phyloP scores from a whole-genome alignment of 2,888 invertebrate genomes.

The Lithophane socia region DNA sequence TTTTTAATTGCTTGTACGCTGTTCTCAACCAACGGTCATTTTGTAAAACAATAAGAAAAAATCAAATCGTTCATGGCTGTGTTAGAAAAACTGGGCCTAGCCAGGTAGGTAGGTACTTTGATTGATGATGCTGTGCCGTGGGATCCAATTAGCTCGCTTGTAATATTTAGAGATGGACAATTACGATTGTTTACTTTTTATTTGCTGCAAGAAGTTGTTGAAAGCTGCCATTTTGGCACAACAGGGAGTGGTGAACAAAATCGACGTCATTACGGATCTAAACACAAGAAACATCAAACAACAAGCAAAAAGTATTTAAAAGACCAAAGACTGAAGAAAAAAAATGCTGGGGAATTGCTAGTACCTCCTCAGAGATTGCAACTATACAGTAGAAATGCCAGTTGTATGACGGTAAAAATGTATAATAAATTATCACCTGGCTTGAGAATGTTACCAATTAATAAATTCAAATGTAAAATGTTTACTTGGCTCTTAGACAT shows the following conservation, averaged over 20 bases:
- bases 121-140: slow-evolving; percentile 63
- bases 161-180: slow-evolving; percentile 54
- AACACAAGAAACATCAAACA: background rate
- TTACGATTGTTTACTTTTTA: slow-evolving; percentile 54
- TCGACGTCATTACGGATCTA: background rate
- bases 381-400: too few species aligned
- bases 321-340: too few species aligned
- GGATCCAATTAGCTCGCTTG: slow-evolving; percentile 65
- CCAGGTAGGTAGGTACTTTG: slow-evolving; percentile 46
- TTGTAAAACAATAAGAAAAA: slow-evolving; percentile 48
- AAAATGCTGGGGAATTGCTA: too few species aligned
- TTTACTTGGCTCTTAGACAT: too few species aligned
- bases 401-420: too few species aligned
- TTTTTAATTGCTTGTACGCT: slow-evolving; percentile 43
- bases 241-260: slow-evolving; percentile 13
- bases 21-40: slow-evolving; percentile 49
- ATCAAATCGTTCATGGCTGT: slow-evolving; percentile 31
- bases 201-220: slow-evolving; percentile 41
- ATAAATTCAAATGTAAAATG: too few species aligned
- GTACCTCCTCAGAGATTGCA: too few species aligned
- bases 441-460: too few species aligned
- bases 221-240: slow-evolving; percentile 42
- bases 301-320: background rate
- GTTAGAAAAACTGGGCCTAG: slow-evolving; percentile 55
- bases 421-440: too few species aligned